These are phyloP conservation scores for Portunus trituberculatus DNA, from an alignment of 1,140 invertebrate species.

Conservation along the genomic window DNA sequence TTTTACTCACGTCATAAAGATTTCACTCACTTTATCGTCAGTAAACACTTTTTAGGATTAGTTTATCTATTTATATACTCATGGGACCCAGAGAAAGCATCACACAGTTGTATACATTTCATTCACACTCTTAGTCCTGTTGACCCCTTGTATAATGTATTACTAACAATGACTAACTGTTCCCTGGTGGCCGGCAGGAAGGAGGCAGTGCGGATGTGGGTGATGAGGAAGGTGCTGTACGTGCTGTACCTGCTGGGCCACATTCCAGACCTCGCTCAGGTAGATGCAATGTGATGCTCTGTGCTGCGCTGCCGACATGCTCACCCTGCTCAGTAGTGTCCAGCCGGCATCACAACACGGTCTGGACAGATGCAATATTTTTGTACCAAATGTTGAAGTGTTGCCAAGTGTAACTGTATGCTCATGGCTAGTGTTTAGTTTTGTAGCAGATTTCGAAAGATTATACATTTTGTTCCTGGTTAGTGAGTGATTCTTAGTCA, in stretches of 20 bases:
- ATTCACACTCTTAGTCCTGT: too few species aligned
- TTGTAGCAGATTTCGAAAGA: too few species aligned
- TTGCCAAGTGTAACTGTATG: too few species aligned
- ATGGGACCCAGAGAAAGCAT: too few species aligned
- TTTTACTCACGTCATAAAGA: too few species aligned
- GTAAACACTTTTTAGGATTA: too few species aligned
- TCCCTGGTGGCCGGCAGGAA: conserved; percentile 66
- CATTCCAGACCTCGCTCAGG: conserved; percentile 63
- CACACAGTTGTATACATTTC: too few species aligned
- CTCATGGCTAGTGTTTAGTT: too few species aligned
- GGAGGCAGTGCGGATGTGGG: conserved; percentile 76
- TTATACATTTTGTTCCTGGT: too few species aligned
- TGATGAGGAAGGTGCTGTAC: conserved; percentile 67
- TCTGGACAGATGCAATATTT: background rate
- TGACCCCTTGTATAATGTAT: background rate
- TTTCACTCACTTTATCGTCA: too few species aligned
- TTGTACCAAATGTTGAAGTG: background rate
- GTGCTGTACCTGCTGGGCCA: conserved; percentile 71
- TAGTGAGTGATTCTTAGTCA: too few species aligned
- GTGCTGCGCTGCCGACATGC: background rate
- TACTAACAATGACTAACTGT: background rate
- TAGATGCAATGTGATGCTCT: background rate
- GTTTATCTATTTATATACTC: too few species aligned
- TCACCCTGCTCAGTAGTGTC: background rate
- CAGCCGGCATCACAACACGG: background rate